These are phyloP conservation scores for Lagorchestes hirsutus DNA, from an alignment of 2,797 vertebrate species.

Conservation along the genomic window DNA sequence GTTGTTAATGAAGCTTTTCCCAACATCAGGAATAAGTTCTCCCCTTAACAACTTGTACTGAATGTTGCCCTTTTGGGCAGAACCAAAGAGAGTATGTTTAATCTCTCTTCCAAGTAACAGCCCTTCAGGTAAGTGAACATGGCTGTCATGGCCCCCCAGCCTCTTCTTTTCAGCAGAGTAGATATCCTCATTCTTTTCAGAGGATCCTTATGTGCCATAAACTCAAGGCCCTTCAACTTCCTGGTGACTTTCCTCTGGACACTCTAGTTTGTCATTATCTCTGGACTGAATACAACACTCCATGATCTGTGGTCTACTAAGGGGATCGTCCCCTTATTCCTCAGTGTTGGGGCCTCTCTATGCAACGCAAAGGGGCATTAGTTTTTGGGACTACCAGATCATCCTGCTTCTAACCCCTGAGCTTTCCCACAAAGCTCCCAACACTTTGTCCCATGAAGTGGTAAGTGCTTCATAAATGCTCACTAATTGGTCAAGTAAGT, in stretches of 20 bases:
- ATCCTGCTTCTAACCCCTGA: not conserved
- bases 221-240: not conserved
- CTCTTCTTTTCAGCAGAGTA: not conserved
- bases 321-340: no score
- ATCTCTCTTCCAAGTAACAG: not conserved
- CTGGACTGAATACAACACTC: no score
- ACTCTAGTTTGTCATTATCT: no score
- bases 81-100: not conserved
- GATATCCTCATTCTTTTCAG: not conserved
- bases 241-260: no score
- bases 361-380: not conserved
- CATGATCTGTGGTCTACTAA: no score
- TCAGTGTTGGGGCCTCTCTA: not conserved
- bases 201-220: not conserved
- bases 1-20: not conserved
- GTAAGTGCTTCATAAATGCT: not conserved
- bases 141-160: not conserved
- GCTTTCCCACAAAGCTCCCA: not conserved
- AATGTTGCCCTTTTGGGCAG: not conserved
- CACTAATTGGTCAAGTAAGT: not conserved
- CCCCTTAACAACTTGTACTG: not conserved
- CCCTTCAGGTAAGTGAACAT: not conserved
- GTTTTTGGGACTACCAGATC: not conserved
- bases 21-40: not conserved
- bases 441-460: not conserved